phyloP scores from a whole-genome alignment of 2,113 vertebrate genomes.

The Calidris pygmaea region DNA sequence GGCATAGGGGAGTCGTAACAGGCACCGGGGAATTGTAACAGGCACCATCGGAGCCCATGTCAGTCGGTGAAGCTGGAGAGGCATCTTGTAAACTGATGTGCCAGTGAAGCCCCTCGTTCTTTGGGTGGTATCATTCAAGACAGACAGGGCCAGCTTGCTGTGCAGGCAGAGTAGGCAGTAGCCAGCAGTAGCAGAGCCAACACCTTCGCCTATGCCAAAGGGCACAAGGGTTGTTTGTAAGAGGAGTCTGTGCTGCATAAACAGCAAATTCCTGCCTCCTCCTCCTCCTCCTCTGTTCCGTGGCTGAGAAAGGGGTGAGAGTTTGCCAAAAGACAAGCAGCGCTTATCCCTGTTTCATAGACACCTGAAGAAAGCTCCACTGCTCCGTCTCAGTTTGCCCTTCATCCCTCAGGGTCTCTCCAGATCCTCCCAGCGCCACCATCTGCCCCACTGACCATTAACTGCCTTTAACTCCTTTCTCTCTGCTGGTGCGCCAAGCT shows the following conservation, averaged over 20 bases:
- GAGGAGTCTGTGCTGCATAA: background rate
- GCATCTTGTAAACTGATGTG: background rate
- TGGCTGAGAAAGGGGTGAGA: background rate
- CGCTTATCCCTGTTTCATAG: background rate
- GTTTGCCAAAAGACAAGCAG: background rate
- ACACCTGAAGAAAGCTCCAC: background rate
- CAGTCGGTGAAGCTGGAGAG: background rate
- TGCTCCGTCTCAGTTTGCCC: background rate
- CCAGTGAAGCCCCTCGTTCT: background rate
- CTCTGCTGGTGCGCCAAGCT: background rate
- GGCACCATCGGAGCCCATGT: background rate
- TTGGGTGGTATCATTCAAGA: background rate
- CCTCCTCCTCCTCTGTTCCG: background rate
- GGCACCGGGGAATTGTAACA: fast-evolving
- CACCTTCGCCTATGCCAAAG: slow-evolving; percentile 7
- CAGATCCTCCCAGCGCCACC: background rate
- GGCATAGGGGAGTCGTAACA: fast-evolving
- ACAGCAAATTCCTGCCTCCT: background rate
- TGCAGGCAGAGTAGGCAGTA: background rate
- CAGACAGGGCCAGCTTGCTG: background rate
- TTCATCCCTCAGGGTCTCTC: background rate
- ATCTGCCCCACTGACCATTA: background rate
- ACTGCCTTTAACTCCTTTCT: background rate
- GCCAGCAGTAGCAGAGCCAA: background rate
- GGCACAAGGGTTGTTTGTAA: background rate